These are phyloP conservation scores for Apamea anceps DNA, from an alignment of 2,888 invertebrate species.

Conservation along the genomic window DNA sequence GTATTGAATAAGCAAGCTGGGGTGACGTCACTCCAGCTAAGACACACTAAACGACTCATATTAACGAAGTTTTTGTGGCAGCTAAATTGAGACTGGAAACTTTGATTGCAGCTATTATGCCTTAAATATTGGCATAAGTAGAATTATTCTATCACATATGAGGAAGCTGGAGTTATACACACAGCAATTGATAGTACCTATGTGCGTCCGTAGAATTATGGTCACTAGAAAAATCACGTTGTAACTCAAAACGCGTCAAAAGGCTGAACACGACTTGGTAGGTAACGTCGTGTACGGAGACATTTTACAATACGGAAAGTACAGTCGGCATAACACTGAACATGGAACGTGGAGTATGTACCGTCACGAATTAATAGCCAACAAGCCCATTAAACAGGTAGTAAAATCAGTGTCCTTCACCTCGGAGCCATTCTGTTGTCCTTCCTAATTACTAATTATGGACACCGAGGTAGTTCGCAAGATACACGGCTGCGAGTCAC, in stretches of 20 bases:
- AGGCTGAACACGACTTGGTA: background rate
- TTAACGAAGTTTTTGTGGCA: no score
- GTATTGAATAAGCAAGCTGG: no score
- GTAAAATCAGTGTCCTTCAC: constrained; percentile 75
- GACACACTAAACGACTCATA: no score
- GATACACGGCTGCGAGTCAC: constrained; percentile 80
- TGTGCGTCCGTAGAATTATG: background rate
- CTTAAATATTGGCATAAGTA: no score
- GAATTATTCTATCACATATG: no score
- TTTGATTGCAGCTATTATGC: no score
- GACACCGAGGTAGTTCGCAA: constrained; percentile 70
- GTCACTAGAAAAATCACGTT: constrained; percentile 4
- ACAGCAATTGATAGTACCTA: no score
- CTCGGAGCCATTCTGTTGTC: constrained; percentile 68
- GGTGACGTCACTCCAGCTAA: no score
- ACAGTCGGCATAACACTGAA: constrained; percentile 15
- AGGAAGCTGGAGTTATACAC: no score
- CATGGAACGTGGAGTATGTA: constrained; percentile 4
- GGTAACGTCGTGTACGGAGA: background rate
- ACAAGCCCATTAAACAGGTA: constrained; percentile 58
- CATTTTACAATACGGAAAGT: constrained; percentile 17
- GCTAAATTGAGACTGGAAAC: no score
- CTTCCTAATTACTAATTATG: constrained; percentile 78
- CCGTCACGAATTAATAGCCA: constrained; percentile 53
- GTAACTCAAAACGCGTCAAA: constrained; percentile 17